Percentiles rank a stretch among this genome's conserved stretches.
These are phyloP conservation scores for Macrotrachela quadricornifera DNA, from an alignment of 1,140 invertebrate species.

Conservation along the genomic window DNA sequence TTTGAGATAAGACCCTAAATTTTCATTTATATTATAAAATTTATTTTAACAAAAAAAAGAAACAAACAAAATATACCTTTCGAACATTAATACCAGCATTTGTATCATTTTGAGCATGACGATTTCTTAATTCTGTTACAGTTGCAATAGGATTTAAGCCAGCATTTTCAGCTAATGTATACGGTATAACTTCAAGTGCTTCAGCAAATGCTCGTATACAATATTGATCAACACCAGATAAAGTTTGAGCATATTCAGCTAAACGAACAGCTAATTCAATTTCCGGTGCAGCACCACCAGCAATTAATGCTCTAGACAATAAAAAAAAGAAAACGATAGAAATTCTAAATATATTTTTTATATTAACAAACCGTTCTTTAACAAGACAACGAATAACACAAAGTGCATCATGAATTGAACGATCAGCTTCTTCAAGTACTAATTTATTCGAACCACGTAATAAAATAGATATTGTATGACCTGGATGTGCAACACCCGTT, in stretches of 20 bases:
- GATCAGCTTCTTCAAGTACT: constrained; percentile 69
- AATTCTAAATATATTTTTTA: background rate
- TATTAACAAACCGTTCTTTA: constrained; percentile 40
- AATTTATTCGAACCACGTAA: constrained; percentile 91
- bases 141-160: constrained; percentile 91
- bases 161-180: constrained; percentile 94
- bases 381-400: constrained; percentile 93
- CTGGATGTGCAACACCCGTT: constrained; percentile 65
- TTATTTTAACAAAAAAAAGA: background rate
- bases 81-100: constrained; percentile 86
- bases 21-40: background rate
- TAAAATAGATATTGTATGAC: constrained; percentile 72
- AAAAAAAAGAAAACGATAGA: constrained; percentile 8
- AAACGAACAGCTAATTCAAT: constrained; percentile 69
- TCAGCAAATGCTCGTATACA: constrained; percentile 78
- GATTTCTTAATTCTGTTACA: constrained; percentile 81
- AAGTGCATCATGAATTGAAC: constrained; percentile 89
- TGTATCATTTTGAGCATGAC: constrained; percentile 60
- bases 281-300: constrained; percentile 90
- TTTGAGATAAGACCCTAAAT: constrained; percentile 66
- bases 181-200: constrained; percentile 86
- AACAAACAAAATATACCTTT: constrained; percentile 29
- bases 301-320: constrained; percentile 46
- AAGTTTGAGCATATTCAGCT: constrained; percentile 53
- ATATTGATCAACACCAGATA: constrained; percentile 76